Evolutionary conservation across 2,113 vertebrate species (phyloP).

Genomic region (Chrysemys picta): DNA sequence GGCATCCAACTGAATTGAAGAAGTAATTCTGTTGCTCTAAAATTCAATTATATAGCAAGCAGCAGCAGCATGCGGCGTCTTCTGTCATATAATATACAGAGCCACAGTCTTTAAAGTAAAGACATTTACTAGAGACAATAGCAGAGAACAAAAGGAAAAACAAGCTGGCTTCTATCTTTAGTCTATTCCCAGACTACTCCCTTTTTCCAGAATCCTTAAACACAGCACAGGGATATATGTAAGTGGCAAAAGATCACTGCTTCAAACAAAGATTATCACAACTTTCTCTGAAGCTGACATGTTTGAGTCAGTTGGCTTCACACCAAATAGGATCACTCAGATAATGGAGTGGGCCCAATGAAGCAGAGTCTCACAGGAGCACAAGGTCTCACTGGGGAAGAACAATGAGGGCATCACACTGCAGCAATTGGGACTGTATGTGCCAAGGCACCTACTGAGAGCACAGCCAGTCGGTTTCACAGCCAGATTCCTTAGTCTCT

Average conservation of each 20-base stretch:
- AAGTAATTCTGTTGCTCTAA: accelerated
- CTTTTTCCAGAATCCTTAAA: neutral
- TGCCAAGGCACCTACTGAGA: neutral
- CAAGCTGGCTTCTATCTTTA: neutral
- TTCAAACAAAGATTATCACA: neutral
- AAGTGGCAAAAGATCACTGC: accelerated
- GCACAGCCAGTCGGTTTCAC: accelerated
- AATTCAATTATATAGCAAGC: neutral
- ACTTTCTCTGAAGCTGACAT: accelerated
- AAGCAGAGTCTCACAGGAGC: neutral
- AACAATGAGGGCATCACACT: neutral
- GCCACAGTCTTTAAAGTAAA: neutral
- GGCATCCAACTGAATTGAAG: neutral
- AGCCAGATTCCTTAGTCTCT: neutral
- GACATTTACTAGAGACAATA: accelerated
- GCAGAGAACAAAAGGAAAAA: neutral
- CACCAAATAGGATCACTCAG: neutral
- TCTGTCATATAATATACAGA: neutral
- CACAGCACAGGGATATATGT: accelerated
- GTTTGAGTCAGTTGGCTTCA: accelerated
- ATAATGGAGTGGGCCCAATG: neutral
- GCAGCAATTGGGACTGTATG: accelerated
- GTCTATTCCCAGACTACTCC: accelerated
- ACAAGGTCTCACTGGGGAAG: accelerated
- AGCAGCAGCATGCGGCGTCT: neutral